Percentiles rank a stretch among this genome's conserved stretches.
These are phyloP conservation scores for Uloborus diversus DNA, from an alignment of 1,140 invertebrate species.

Conservation along the genomic window DNA sequence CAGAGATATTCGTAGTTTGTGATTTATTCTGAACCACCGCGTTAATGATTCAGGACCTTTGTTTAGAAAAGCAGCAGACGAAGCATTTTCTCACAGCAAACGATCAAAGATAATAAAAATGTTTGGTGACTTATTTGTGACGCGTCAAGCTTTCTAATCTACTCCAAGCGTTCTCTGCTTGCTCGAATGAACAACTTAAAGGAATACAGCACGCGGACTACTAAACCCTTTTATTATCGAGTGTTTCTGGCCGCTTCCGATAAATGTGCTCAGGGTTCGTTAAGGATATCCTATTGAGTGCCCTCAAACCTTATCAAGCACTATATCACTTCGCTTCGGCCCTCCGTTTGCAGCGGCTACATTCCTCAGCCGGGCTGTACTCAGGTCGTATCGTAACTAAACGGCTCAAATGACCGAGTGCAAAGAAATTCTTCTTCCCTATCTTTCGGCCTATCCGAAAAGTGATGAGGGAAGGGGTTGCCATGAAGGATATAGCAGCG, in stretches of 20 bases:
- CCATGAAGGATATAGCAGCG: background rate
- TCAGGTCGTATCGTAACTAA: conserved; percentile 25
- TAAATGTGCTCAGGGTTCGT: conserved; percentile 43
- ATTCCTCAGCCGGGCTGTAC: background rate
- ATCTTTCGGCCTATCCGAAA: background rate
- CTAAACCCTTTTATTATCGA: conserved; percentile 46
- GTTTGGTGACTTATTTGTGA: too few relatives aligned
- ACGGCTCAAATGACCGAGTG: conserved; percentile 36
- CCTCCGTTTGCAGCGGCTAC: background rate
- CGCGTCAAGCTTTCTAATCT: too few relatives aligned
- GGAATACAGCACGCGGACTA: background rate
- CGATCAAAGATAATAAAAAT: too few relatives aligned
- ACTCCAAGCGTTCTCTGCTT: background rate
- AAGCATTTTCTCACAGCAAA: too few relatives aligned
- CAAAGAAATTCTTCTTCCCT: conserved; percentile 22
- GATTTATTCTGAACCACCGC: too few relatives aligned
- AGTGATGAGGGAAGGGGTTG: background rate
- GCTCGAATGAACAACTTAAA: background rate
- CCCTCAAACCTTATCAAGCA: conserved; percentile 24
- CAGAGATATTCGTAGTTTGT: too few relatives aligned
- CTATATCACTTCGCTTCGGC: conserved; percentile 14
- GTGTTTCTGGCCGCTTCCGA: conserved; percentile 25
- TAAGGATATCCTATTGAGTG: conserved; percentile 46
- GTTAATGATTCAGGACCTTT: too few relatives aligned
- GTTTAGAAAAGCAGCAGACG: too few relatives aligned